Evolutionary conservation across 2,113 vertebrate genomes (phyloP), one percentile per base, ranked within the genome.

Genomic region (Columba janthina): DNA sequence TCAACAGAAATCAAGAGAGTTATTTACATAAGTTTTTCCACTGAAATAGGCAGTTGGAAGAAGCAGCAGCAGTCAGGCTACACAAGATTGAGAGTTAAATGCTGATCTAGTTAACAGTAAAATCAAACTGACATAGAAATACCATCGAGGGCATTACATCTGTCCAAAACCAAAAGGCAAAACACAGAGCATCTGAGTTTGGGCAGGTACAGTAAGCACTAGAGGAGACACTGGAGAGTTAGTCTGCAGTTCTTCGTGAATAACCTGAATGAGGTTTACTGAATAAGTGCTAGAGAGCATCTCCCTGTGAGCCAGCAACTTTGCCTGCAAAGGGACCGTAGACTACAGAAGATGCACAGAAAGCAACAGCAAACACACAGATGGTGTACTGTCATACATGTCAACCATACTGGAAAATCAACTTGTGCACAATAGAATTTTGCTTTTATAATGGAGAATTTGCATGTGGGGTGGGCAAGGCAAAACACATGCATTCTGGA

Each of bases 391-490:
- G 0, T 25, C 46, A n/a, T 26, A 66, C 10, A 56, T 69, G 13
- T 29, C 2, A 1, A 66, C 11, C 18, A 44, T 29, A 42, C 40
- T 36, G 67, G 34, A 73, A 77, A 81, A 80, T 42, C 44, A 78
- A 10, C 6, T 46, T 51, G 9, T 42, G 11, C 4, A 0, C 26
- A 4, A 50, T 61, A 46, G 28, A 66, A 57, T 28, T 87, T 69
- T 62, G 32, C 24, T 73, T 76, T 95, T 74, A 61, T 46, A 65
- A 74, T 24, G 54, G 19, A 62, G 18, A 64, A 69, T 21, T 62
- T 3, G 2, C 0, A 0, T 61, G 25, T 3, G 1, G 7, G 11
- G 24, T 70, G 8, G 6, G 25, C 21, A 81, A 72, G 53, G 24
- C 44, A 60, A 75, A 87, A 70, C 64, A 4, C 29, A 54, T 1